A percentile compares a stretch with the other conserved stretches of the same genome.
phyloP scores from a whole-genome alignment of 2,113 vertebrate genomes.

The Pseudonaja textilis region DNA sequence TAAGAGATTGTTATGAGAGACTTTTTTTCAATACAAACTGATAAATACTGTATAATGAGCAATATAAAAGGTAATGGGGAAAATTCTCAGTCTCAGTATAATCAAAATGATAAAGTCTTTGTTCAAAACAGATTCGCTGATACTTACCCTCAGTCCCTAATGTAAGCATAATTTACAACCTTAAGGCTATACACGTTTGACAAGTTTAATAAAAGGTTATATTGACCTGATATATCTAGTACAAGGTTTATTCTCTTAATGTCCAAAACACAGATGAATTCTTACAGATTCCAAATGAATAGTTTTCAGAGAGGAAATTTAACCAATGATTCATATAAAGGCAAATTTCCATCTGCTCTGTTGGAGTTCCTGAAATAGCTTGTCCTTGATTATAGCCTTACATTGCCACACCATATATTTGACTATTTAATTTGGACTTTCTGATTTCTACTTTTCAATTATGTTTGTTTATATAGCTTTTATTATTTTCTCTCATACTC shows the following conservation, averaged over 20 bases:
- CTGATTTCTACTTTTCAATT: background rate
- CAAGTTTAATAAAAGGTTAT: background rate
- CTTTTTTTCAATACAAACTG: background rate
- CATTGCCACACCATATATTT: background rate
- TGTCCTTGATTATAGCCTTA: background rate
- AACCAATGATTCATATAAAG: background rate
- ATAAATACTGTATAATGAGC: background rate
- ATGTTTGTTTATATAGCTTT: background rate
- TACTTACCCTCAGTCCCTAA: background rate
- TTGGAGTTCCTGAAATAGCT: background rate
- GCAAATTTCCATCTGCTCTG: background rate
- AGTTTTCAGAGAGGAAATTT: background rate
- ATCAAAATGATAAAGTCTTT: background rate
- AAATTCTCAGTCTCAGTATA: background rate
- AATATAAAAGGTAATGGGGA: background rate
- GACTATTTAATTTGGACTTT: background rate
- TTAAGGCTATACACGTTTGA: background rate
- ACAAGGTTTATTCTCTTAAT: background rate
- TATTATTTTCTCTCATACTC: slow-evolving; percentile 5
- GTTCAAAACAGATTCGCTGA: background rate
- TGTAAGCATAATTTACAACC: background rate
- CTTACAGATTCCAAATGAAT: background rate
- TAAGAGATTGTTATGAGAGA: background rate
- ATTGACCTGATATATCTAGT: background rate
- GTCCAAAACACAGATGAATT: background rate